phyloP scores from a whole-genome alignment of 2,113 vertebrate genomes.

The Rhea pennata region DNA sequence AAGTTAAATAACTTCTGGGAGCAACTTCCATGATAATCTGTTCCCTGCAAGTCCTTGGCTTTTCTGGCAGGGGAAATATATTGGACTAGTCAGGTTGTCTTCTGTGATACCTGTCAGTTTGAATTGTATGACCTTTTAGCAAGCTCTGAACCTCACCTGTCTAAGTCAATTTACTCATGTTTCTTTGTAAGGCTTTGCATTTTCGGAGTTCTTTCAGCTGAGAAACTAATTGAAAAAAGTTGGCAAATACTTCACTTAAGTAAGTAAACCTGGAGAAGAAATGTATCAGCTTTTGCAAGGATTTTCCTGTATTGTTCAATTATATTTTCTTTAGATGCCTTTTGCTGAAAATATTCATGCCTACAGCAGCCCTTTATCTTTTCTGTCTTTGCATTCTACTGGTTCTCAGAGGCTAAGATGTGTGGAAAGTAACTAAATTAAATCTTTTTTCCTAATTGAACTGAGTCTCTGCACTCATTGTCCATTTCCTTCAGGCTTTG shows the following conservation, averaged over 20 bases:
- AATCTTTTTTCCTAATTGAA: slow-evolving; percentile 58
- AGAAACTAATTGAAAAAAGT: slow-evolving; percentile 51
- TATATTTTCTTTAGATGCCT: background rate
- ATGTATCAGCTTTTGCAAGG: background rate
- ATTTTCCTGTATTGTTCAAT: background rate
- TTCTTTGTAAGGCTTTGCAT: slow-evolving; percentile 20
- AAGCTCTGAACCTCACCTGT: slow-evolving; percentile 58
- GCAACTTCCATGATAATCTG: background rate
- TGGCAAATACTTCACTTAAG: background rate
- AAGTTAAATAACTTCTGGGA: slow-evolving; percentile 14
- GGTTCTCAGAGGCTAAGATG: slow-evolving; percentile 3
- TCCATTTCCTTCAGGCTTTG: background rate
- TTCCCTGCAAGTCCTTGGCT: slow-evolving; percentile 6
- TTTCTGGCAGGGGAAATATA: background rate
- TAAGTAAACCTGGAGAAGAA: slow-evolving; percentile 12
- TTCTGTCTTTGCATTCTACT: slow-evolving; percentile 16
- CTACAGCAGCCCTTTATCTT: slow-evolving; percentile 18
- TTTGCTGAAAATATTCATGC: background rate
- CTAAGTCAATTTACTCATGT: slow-evolving; percentile 45
- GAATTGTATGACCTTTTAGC: slow-evolving; percentile 51
- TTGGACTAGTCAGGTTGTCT: slow-evolving; percentile 31
- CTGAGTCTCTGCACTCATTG: background rate
- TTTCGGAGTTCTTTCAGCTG: slow-evolving; percentile 37
- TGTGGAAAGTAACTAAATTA: slow-evolving; percentile 49
- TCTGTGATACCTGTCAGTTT: slow-evolving; percentile 36